phyloP scores from a whole-genome alignment of 2,888 invertebrate species.

The Cheilosia variabilis region DNA sequence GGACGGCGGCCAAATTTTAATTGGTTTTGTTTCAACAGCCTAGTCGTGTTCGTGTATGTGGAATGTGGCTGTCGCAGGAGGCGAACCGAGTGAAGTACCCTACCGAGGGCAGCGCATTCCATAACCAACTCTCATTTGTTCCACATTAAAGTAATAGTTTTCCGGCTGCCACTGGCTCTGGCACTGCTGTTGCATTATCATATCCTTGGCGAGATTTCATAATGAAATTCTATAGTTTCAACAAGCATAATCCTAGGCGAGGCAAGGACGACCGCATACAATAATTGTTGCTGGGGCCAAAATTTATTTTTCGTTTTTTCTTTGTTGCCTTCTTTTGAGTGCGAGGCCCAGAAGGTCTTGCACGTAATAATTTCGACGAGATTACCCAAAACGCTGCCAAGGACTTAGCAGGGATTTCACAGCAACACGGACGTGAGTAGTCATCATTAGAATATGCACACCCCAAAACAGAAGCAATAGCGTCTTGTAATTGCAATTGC shows the following conservation, averaged over 20 bases:
- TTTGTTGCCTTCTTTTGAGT: neutral
- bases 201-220: constrained; percentile 66
- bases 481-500: constrained; percentile 61
- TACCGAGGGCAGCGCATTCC: constrained; percentile 22
- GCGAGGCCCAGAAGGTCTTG: constrained; percentile 4
- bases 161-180: constrained; percentile 47
- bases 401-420: constrained; percentile 52
- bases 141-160: constrained; percentile 74
- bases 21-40: constrained; percentile 76
- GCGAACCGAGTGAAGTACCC: neutral
- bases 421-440: constrained; percentile 45
- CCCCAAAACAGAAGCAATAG: constrained; percentile 12
- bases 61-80: constrained; percentile 7
- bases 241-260: constrained; percentile 59
- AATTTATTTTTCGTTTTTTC: constrained; percentile 29
- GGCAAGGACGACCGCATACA: constrained; percentile 34
- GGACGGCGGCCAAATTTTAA: constrained; percentile 75
- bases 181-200: constrained; percentile 69
- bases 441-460: constrained; percentile 57
- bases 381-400: constrained; percentile 63
- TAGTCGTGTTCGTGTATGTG: constrained; percentile 18
- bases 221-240: constrained; percentile 71
- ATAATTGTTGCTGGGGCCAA: constrained; percentile 70
- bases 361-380: constrained; percentile 59
- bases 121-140: constrained; percentile 49